Conservation (phyloP, 2,888 invertebrate species). For the Neoascia interrupta region DNA sequence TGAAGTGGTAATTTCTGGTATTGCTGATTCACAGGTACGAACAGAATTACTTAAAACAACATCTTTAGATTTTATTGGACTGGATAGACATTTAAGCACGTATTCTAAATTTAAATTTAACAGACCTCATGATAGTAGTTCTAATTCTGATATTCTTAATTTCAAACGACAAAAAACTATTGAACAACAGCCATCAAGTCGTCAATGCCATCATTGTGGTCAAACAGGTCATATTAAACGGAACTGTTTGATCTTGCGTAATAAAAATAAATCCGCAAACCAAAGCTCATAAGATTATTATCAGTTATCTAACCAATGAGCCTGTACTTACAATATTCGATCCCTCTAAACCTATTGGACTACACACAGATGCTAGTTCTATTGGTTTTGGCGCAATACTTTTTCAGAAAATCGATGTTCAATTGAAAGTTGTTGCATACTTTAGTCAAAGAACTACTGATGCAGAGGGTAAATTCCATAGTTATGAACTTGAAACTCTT, state of each 20-base stretch:
- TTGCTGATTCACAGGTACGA: not conserved
- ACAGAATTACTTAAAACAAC: not conserved
- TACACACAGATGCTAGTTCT: not conserved
- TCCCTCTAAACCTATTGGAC: not conserved
- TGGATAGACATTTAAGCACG: not conserved
- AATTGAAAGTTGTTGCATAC: too few relatives aligned
- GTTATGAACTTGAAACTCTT: not conserved
- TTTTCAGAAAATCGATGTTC: too few relatives aligned
- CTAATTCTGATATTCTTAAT: not conserved
- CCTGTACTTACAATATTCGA: not conserved
- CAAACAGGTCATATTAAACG: too few relatives aligned
- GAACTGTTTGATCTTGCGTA: not conserved
- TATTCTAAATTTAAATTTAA: not conserved
- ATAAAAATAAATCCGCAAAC: not conserved
- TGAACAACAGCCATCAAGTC: not conserved
- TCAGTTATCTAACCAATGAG: constrained; percentile 2
- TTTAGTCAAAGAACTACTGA: not conserved
- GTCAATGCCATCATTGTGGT: too few relatives aligned
- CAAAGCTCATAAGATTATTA: not conserved
- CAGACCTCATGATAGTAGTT: too few relatives aligned
- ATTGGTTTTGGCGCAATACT: too few relatives aligned
- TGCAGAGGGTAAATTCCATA: not conserved
- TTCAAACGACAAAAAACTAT: not conserved
- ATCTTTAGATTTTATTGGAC: not conserved
- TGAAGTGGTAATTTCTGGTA: not conserved